Percentiles rank a stretch among this genome's conserved stretches.
phyloP scores from a whole-genome alignment of 2,888 invertebrate genomes.

The Andrena trimmerana region DNA sequence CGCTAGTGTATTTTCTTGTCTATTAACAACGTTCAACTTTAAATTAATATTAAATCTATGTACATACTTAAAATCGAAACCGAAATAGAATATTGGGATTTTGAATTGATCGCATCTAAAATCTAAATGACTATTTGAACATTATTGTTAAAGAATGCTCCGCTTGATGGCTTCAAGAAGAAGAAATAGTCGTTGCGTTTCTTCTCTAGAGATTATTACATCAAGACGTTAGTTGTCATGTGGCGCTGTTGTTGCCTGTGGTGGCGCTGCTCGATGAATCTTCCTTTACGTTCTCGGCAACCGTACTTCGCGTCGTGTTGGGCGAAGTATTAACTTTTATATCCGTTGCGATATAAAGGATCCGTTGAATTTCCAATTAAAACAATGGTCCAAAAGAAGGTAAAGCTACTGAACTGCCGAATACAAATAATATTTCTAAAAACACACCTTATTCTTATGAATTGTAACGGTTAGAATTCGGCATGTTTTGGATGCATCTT shows the following conservation, averaged over 20 bases:
- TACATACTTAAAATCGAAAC: too few species aligned
- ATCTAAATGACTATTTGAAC: background rate
- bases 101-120: background rate
- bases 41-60: background rate
- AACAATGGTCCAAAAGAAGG: conserved; percentile 82
- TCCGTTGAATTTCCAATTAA: conserved; percentile 68
- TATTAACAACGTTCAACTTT: background rate
- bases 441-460: conserved; percentile 2
- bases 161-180: background rate
- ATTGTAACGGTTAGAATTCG: conserved; percentile 29
- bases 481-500: conserved; percentile 40
- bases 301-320: conserved; percentile 72
- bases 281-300: conserved; percentile 75
- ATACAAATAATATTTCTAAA: conserved; percentile 67
- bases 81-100: background rate
- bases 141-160: background rate
- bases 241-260: conserved; percentile 32
- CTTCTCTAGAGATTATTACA: background rate
- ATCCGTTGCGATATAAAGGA: conserved; percentile 73
- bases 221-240: conserved; percentile 26
- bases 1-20: background rate
- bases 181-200: background rate
- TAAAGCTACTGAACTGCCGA: conserved; percentile 58
- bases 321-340: conserved; percentile 69
- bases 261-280: conserved; percentile 44